Conservation (phyloP, 2,797 vertebrate genomes). For the Iguana delicatissima region DNA sequence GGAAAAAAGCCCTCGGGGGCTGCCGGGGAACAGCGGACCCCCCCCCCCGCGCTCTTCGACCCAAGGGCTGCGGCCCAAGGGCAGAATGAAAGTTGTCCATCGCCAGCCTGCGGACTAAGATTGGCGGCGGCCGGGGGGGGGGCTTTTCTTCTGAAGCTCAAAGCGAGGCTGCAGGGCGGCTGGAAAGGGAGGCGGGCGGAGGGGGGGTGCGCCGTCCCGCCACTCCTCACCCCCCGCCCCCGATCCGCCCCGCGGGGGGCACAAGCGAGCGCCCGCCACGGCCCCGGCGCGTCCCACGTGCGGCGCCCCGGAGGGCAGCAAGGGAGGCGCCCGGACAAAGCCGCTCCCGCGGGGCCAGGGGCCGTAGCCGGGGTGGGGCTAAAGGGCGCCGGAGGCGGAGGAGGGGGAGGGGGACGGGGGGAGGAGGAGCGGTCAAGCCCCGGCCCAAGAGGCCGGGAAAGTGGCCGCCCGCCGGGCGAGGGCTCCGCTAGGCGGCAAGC, state of each 20-base stretch:
- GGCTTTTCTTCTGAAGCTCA: background rate
- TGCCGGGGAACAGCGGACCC: slow-evolving; percentile 56
- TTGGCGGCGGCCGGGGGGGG: no score
- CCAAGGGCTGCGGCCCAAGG: background rate
- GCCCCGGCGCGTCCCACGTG: no score
- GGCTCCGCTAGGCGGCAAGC: no score
- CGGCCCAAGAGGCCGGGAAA: slow-evolving; percentile 60
- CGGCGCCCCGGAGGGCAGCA: no score
- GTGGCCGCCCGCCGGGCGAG: slow-evolving; percentile 18
- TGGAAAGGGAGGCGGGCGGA: background rate
- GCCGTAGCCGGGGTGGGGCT: slow-evolving; percentile 63
- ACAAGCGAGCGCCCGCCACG: no score
- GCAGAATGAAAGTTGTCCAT: slow-evolving; percentile 73
- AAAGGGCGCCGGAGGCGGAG: background rate
- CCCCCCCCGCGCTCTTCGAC: background rate
- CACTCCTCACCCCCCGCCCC: slow-evolving; percentile 30
- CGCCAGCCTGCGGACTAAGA: slow-evolving; percentile 44
- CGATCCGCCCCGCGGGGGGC: background rate
- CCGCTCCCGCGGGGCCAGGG: slow-evolving; percentile 40
- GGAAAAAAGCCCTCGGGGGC: slow-evolving; percentile 44
- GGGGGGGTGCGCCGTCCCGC: background rate
- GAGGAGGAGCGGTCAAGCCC: background rate
- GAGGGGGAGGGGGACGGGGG: no score
- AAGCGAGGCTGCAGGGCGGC: background rate
- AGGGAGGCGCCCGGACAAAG: no score